phyloP scores from a whole-genome alignment of 2,113 vertebrate species.

The Leiothrix lutea region DNA sequence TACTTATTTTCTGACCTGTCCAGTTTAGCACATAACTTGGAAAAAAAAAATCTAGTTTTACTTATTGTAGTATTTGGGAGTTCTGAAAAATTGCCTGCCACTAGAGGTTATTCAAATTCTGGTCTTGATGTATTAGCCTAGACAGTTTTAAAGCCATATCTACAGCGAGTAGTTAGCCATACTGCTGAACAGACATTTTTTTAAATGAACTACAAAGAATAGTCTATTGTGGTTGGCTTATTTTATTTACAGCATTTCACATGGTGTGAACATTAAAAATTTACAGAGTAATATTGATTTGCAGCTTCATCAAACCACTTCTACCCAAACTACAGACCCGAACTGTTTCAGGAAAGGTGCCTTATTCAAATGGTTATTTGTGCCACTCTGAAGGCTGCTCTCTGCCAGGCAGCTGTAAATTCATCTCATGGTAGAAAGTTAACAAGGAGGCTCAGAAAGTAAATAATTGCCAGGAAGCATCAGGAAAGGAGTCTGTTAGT shows the following conservation, averaged over 20 bases:
- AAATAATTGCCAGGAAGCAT: conserved; percentile 24
- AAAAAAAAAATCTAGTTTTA: background rate
- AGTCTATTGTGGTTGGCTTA: conserved; percentile 63
- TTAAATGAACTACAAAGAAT: conserved; percentile 71
- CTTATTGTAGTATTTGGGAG: conserved; percentile 58
- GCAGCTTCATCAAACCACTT: conserved; percentile 44
- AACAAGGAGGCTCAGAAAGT: conserved; percentile 22
- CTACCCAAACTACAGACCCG: background rate
- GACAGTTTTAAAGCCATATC: conserved; percentile 79
- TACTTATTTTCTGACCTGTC: background rate
- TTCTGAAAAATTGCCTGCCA: conserved; percentile 80
- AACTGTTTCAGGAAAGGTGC: conserved; percentile 13
- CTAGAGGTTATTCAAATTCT: conserved; percentile 77
- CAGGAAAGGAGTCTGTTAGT: background rate
- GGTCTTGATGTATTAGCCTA: conserved; percentile 76
- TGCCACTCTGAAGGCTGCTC: background rate
- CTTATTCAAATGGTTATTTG: conserved; percentile 7
- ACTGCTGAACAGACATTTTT: conserved; percentile 80
- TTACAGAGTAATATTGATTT: conserved; percentile 71
- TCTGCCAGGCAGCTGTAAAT: conserved; percentile 1
- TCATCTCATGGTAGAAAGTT: background rate
- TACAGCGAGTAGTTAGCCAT: conserved; percentile 72
- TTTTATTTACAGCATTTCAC: conserved; percentile 71
- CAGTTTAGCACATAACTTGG: background rate
- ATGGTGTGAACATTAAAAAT: conserved; percentile 70